These are phyloP conservation scores for Trachelus troglodyta DNA, from an alignment of 2,888 invertebrate genomes.

Conservation along the genomic window DNA sequence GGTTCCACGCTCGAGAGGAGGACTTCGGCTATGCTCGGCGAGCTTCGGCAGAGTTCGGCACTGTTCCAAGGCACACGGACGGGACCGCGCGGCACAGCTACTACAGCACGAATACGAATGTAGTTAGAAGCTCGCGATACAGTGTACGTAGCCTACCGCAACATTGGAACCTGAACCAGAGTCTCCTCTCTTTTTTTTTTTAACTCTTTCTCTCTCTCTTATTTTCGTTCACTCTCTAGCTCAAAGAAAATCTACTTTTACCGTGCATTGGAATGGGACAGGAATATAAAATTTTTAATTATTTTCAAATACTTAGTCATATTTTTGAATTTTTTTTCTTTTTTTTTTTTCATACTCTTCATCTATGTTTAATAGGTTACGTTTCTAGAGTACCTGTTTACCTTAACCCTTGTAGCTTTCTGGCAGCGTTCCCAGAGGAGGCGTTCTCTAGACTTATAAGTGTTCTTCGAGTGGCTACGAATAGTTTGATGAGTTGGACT, in stretches of 20 bases:
- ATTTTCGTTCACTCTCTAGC: conserved; percentile 15
- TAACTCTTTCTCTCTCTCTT: conserved; percentile 20
- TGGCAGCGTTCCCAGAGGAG: neutral
- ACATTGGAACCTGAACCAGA: conserved; percentile 5
- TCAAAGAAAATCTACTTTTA: conserved; percentile 41
- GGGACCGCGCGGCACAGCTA: conserved; percentile 40
- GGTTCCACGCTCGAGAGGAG: conserved; percentile 68
- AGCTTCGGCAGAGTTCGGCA: conserved; percentile 67
- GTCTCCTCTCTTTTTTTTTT: conserved; percentile 13
- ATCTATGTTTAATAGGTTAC: conserved; percentile 1
- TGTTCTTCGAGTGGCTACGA: neutral
- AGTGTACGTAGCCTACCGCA: neutral
- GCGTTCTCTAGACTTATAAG: neutral
- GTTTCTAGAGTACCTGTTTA: neutral
- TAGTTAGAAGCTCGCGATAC: conserved; percentile 5
- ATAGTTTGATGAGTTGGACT: neutral
- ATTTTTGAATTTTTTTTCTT: neutral
- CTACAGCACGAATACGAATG: conserved; percentile 57
- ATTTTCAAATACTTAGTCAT: neutral
- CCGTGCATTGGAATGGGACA: conserved; percentile 47
- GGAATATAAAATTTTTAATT: neutral
- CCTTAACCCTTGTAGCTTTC: neutral
- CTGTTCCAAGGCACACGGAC: conserved; percentile 48
- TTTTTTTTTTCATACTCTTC: neutral
- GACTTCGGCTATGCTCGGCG: conserved; percentile 70